Base-by-base conservation (phyloP, 2,797 vertebrate genomes). In the Clangula hyemalis region DNA sequence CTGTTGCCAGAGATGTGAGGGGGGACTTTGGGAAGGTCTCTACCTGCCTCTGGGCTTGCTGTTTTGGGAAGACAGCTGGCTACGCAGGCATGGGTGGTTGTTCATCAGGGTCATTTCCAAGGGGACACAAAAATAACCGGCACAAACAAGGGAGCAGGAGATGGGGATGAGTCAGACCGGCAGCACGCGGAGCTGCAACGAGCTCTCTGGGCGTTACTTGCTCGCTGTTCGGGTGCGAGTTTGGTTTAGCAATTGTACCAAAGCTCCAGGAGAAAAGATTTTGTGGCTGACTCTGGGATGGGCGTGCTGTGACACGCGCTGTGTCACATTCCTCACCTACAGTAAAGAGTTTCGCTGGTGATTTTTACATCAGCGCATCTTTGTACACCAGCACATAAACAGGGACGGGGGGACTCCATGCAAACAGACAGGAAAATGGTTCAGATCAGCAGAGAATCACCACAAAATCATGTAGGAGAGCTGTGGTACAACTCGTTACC, bases 391-490 rank as follows among this genome's bases (percentile, higher is more conserved):
- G n/a, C 1, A 43, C 18, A 1, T 25, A 1, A 8, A 11, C 6
- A 39, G 21, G 10, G 32, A 24, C 1, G 14, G 24, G 60, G 51
- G 16, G 69, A 41, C 54, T 64, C 54, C 24, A 2, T 15, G 34
- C 56, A 7, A 18, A 21, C 39, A 19, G 62, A 36, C 30, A 25
- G 47, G 21, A 32, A 19, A 28, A 13, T 24, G 2, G 3, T 2
- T 43, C 47, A 30, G 10, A 53, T 2, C 8, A 32, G 58, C 64
- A 24, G 11, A 62, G 54, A 92, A 34, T 13, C 34, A 1, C 2
- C 32, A 1, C 2, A 16, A 45, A 58, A 49, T 22, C 3, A 0
- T 2, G 0, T 21, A 11, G 0, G 0, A 62, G 68, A 77, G 45
- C 28, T 2, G 8, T 30, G 32, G 61, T 6, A 51, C 51, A 62